Conservation (phyloP, 2,888 invertebrate genomes). For the Melanostoma scalare region DNA sequence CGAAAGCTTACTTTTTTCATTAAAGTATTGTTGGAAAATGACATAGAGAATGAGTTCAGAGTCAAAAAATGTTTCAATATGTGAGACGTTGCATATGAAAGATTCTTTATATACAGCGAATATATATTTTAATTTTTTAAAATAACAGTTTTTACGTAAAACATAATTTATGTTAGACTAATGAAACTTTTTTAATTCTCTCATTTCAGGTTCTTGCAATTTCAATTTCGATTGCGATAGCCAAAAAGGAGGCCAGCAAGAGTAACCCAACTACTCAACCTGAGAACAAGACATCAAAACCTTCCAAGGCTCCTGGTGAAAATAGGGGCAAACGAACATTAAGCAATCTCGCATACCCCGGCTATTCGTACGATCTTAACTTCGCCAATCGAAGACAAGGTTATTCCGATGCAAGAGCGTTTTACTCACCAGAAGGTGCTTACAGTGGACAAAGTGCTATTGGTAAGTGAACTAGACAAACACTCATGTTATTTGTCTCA, state of each 20-base stretch:
- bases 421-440: constrained; percentile 77
- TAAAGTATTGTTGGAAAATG: too few species aligned
- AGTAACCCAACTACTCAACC: constrained; percentile 73
- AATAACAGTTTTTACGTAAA: not conserved
- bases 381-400: constrained; percentile 78
- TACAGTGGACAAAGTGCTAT: constrained; percentile 78
- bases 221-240: constrained; percentile 75
- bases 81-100: too few species aligned
- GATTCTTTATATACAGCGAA: too few species aligned
- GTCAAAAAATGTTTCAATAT: too few species aligned
- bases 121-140: too few species aligned
- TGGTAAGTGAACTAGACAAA: constrained; percentile 27
- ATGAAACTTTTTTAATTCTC: too few species aligned
- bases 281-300: constrained; percentile 55
- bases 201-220: constrained; percentile 77
- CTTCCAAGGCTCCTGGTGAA: constrained; percentile 74
- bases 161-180: not conserved
- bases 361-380: constrained; percentile 77
- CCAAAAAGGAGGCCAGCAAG: constrained; percentile 53
- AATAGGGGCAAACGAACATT: constrained; percentile 80
- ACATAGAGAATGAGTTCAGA: too few species aligned
- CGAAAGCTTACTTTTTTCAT: too few species aligned
- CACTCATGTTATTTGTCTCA: not conserved
- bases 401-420: constrained; percentile 75
- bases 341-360: constrained; percentile 79